phyloP scores from a whole-genome alignment of 2,888 invertebrate genomes.

The Trichacis sp. region DNA sequence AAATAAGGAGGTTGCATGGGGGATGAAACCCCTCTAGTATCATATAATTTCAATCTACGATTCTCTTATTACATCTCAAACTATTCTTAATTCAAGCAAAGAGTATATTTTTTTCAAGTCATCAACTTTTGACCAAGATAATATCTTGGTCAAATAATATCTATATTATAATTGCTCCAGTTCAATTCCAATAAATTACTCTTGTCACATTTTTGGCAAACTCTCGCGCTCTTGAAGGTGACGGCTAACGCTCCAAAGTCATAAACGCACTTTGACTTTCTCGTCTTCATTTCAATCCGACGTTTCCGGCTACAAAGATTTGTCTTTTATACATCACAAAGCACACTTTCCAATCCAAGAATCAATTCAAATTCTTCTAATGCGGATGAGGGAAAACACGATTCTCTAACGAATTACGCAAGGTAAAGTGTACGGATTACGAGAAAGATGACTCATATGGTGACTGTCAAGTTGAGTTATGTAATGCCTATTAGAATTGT shows the following conservation, averaged over 20 bases:
- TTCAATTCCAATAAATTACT: background rate
- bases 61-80: too few species aligned
- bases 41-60: too few species aligned
- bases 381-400: background rate
- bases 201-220: background rate
- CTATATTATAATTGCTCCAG: too few species aligned
- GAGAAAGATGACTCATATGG: constrained; percentile 18
- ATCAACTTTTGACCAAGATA: too few species aligned
- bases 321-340: too few species aligned
- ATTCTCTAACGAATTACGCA: constrained; percentile 5
- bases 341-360: background rate
- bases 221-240: background rate
- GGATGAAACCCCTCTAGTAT: too few species aligned
- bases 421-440: background rate
- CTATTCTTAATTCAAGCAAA: too few species aligned
- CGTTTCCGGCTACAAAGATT: too few species aligned
- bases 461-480: constrained; percentile 15
- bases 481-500: constrained; percentile 24
- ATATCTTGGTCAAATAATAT: too few species aligned
- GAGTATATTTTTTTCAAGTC: too few species aligned
- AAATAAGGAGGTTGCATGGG: too few species aligned
- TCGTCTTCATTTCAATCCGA: background rate
- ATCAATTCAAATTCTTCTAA: too few species aligned
- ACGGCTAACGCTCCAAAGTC: background rate
- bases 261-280: background rate